Percentiles rank a stretch among this genome's conserved stretches.
phyloP scores from a whole-genome alignment of 2,797 vertebrate genomes.

The Halcyon smyrnensis region DNA sequence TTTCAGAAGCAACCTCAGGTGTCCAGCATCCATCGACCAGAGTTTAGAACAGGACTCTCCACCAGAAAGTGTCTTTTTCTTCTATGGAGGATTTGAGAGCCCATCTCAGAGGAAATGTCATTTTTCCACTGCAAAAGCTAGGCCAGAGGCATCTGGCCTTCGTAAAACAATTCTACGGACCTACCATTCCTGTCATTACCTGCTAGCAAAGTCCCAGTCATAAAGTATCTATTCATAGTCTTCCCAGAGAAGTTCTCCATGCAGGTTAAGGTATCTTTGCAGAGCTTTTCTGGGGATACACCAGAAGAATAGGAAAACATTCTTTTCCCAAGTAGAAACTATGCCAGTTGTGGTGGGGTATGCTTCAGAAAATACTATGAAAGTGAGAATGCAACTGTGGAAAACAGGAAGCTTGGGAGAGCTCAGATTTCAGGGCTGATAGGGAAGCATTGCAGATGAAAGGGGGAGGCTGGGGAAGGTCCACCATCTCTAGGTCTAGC shows the following conservation, averaged over 20 bases:
- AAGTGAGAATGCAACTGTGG: not conserved
- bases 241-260: not conserved
- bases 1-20: not conserved
- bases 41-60: not conserved
- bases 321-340: not conserved
- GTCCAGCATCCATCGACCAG: not conserved
- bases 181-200: not conserved
- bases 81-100: not conserved
- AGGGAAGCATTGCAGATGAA: not conserved
- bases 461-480: not conserved
- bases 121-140: not conserved
- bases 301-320: not conserved
- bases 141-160: not conserved
- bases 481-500: not conserved
- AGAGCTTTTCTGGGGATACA: not conserved
- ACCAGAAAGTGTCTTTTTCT: not conserved
- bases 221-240: accelerated
- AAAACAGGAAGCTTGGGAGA: constrained; percentile 25
- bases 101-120: not conserved
- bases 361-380: constrained; percentile 31
- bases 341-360: not conserved
- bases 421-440: not conserved
- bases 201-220: not conserved
- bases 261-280: not conserved
- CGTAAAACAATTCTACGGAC: not conserved